These are phyloP conservation scores for Colossoma macropomum DNA, from an alignment of 2,113 vertebrate species.

Conservation along the genomic window DNA sequence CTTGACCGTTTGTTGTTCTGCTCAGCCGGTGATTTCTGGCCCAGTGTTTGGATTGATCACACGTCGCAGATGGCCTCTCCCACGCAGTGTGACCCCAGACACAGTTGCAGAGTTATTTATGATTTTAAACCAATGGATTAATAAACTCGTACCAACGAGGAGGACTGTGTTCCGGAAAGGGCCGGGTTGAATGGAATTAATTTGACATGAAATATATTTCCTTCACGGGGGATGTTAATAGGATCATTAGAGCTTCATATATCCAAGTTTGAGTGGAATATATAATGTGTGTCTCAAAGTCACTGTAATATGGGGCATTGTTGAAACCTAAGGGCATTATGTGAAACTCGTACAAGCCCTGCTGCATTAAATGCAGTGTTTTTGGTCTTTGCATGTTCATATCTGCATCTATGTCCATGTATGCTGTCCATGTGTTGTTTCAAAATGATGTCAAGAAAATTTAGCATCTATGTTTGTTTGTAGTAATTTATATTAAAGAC, in stretches of 20 bases:
- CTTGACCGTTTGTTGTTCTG: constrained; percentile 35
- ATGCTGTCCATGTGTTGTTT: no score
- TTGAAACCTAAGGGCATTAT: background rate
- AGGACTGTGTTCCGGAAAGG: background rate
- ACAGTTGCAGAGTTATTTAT: background rate
- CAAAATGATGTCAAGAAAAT: no score
- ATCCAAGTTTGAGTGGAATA: background rate
- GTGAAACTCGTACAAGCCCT: background rate
- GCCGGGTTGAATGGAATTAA: background rate
- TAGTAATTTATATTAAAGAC: no score
- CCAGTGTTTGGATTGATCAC: constrained; percentile 34
- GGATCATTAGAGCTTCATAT: background rate
- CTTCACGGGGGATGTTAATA: background rate
- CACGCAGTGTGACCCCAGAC: constrained; percentile 3
- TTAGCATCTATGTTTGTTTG: no score
- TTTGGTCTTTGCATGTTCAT: no score
- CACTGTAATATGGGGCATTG: background rate
- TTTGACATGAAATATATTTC: background rate
- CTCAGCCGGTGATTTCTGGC: constrained; percentile 10
- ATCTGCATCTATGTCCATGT: no score
- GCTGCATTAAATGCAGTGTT: background rate
- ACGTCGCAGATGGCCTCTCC: constrained; percentile 26
- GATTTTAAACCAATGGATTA: constrained; percentile 22
- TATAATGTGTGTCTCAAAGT: background rate
- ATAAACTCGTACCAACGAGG: background rate